phyloP scores from a whole-genome alignment of 2,113 vertebrate genomes.

The Xyliphius kryptos region DNA sequence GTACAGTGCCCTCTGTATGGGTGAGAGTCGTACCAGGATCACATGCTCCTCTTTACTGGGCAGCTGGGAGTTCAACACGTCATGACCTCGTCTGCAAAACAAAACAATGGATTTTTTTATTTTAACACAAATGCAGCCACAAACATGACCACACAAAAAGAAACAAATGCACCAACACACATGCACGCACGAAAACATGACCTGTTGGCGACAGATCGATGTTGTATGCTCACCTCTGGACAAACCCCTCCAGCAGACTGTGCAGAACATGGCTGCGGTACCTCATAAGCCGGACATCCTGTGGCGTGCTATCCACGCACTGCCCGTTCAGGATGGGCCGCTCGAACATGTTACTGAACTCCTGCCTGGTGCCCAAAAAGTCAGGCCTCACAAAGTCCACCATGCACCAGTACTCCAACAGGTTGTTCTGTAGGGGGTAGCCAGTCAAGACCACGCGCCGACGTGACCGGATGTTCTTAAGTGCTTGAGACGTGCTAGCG shows the following conservation, averaged over 20 bases:
- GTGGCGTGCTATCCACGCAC: conserved; percentile 94
- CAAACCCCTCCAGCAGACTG: conserved; percentile 95
- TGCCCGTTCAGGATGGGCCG: conserved; percentile 95
- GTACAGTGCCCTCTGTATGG: conserved; percentile 87
- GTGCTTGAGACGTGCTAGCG: conserved; percentile 92
- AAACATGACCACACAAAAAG: too few species aligned
- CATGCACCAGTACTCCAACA: conserved; percentile 99
- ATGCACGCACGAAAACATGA: too few species aligned
- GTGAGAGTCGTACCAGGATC: conserved; percentile 88
- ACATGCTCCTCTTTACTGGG: conserved; percentile 92
- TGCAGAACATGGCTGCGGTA: conserved; percentile 97
- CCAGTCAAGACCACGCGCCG: conserved; percentile 91
- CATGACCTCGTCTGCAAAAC: conserved; percentile 87
- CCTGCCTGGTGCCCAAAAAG: conserved; percentile 92
- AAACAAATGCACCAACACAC: too few species aligned
- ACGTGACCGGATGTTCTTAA: conserved; percentile 93
- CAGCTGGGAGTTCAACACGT: conserved; percentile 86
- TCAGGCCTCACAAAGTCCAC: conserved; percentile 96
- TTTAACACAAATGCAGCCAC: too few species aligned
- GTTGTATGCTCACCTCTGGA: conserved; percentile 87
- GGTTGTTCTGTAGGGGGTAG: conserved; percentile 96
- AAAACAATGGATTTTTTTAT: too few species aligned
- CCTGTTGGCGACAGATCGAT: too few species aligned
- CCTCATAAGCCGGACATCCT: conserved; percentile 92
- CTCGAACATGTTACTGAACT: conserved; percentile 99